Conservation (phyloP, 2,797 vertebrate species). For the Xenentodon cancila region DNA sequence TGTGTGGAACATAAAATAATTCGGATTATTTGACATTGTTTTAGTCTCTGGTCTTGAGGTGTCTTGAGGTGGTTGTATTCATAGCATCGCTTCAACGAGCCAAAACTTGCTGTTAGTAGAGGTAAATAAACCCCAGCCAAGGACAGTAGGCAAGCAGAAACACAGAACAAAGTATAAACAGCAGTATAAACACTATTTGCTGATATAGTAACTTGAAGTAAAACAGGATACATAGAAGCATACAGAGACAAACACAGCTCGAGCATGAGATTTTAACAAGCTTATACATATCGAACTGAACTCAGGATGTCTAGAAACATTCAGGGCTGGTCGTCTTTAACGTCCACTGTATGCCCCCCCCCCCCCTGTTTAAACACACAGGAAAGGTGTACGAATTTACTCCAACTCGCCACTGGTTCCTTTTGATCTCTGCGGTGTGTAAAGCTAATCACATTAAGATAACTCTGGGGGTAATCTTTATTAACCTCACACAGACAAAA, state of each 20-base stretch:
- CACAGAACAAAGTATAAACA: no score
- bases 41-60: no score
- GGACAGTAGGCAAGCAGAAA: no score
- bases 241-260: neutral
- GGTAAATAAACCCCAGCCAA: no score
- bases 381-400: conserved; percentile 41
- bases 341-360: conserved; percentile 20
- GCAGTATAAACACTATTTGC: no score
- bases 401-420: conserved; percentile 20
- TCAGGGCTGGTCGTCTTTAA: conserved; percentile 32
- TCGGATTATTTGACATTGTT: no score
- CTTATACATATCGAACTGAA: conserved; percentile 30
- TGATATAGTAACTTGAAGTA: no score
- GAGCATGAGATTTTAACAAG: conserved; percentile 20
- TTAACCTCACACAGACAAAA: conserved; percentile 64
- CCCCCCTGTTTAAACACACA: neutral
- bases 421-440: conserved; percentile 66
- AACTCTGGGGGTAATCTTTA: conserved; percentile 63
- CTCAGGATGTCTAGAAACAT: conserved; percentile 12
- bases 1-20: no score
- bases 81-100: no score
- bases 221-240: neutral
- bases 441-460: conserved; percentile 70
- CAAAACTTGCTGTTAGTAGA: no score
- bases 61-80: no score